Percentiles rank a stretch among this genome's conserved stretches.
Evolutionary conservation across 1,140 invertebrate genomes (phyloP).

Genomic region (Hyles euphorbiae): DNA sequence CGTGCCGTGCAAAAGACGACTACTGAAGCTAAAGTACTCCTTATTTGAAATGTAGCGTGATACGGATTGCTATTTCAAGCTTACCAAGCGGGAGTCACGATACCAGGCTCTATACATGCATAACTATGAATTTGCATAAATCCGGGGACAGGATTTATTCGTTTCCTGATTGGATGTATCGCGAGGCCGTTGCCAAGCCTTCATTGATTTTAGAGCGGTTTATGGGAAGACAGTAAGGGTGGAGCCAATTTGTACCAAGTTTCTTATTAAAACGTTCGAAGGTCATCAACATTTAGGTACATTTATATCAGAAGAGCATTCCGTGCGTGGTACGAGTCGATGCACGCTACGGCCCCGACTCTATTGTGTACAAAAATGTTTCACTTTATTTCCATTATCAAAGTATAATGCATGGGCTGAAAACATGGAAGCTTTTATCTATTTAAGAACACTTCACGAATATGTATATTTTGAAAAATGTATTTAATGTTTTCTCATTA

Average conservation of each 20-base stretch:
- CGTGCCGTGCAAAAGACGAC: slow-evolving; percentile 54
- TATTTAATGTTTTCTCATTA: too few relatives aligned
- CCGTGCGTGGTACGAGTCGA: slow-evolving; percentile 44
- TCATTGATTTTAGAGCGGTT: slow-evolving; percentile 5
- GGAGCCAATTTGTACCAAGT: slow-evolving; percentile 6
- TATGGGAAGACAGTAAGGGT: neutral
- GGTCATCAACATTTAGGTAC: neutral
- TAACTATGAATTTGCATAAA: slow-evolving; percentile 28
- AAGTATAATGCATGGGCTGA: neutral
- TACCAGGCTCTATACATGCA: slow-evolving; percentile 33
- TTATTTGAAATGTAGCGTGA: slow-evolving; percentile 56
- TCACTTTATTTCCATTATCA: slow-evolving; percentile 3
- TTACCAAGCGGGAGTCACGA: slow-evolving; percentile 56
- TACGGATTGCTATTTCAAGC: slow-evolving; percentile 53
- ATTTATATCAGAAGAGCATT: slow-evolving; percentile 7
- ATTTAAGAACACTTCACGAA: too few relatives aligned
- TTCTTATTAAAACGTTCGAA: neutral
- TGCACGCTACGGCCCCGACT: slow-evolving; percentile 15
- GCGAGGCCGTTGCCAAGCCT: slow-evolving; percentile 14
- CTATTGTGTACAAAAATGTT: neutral
- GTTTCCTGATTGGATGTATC: slow-evolving; percentile 14
- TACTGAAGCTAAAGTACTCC: slow-evolving; percentile 43
- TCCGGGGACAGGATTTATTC: slow-evolving; percentile 22
- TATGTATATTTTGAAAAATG: too few relatives aligned
- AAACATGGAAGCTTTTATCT: neutral